Base-by-base conservation (phyloP, 2,888 invertebrate species). In the Plebejus anna region DNA sequence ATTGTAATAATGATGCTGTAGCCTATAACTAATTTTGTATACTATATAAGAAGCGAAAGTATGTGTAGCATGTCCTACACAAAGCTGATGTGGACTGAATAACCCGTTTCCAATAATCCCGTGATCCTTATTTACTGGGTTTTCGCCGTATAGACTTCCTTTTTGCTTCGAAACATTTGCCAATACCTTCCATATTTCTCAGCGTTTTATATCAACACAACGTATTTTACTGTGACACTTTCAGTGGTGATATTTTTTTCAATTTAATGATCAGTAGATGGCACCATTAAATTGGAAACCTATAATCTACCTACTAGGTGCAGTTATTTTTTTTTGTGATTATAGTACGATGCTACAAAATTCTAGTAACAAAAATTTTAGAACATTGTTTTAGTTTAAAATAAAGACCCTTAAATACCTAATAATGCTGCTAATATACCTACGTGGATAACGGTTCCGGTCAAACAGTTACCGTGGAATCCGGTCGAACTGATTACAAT, bases 91-190 rank as follows among this genome's bases (percentile, higher is more conserved):
- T 78, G 82, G 83, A 87, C 86, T 88, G 86, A 89, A 87, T 88
- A 86, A 85, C 86, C 83, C 83, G 83, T 87, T 87, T 84, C 84
- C 86, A 85, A 87, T 90, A 89, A 90, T 89, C 89, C 85, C 73
- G 79, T 89, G 87, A 91, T 87, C 89, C 88, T 89, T 91, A 91
- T 91, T 90, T 91, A 91, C 90, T 88, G 86, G 84, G 85, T 81
- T 82, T 80, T 81, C 83, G 83, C 82, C 85, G 83, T 83, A 80
- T 79, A 79, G 80, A 83, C 82, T 82, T 78, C 75, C 76, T 75
- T 70, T 38, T 51, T 78, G 47, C 75, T 76, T 75, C 76, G 77
- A 77, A 77, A 73, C 70, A 73, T 73, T 73, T 73, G 47, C 55
- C 22, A 55, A 55, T 73, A 73, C 73, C 51, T 73, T 73, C 32